Percentiles rank a stretch among this genome's conserved stretches.
Evolutionary conservation across 1,140 invertebrate species (phyloP).

Genomic region (Cydia splendana): DNA sequence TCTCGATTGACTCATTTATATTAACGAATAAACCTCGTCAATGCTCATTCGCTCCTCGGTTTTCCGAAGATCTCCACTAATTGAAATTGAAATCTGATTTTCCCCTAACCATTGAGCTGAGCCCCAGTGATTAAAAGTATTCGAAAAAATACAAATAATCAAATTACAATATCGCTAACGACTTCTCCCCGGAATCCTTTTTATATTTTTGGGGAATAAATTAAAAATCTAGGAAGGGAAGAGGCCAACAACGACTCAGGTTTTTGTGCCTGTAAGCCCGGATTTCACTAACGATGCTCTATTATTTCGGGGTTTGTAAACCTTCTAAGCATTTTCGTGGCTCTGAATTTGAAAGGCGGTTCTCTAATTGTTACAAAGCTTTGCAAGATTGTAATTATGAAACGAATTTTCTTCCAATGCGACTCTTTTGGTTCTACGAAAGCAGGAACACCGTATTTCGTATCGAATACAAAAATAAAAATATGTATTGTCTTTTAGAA

Average conservation of each 20-base stretch:
- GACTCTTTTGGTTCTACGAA: neutral
- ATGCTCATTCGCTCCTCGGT: conserved; percentile 70
- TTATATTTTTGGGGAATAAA: conserved; percentile 77
- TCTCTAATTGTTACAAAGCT: conserved; percentile 14
- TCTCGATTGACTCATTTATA: conserved; percentile 69
- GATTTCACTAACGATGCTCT: conserved; percentile 47
- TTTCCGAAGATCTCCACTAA: conserved; percentile 72
- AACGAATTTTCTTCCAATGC: neutral
- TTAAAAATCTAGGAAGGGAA: conserved; percentile 68
- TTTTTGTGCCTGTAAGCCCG: conserved; percentile 59
- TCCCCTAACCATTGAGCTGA: conserved; percentile 55
- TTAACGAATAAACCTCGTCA: conserved; percentile 69
- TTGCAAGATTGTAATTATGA: neutral
- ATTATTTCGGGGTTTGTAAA: conserved; percentile 28
- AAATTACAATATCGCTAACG: conserved; percentile 80
- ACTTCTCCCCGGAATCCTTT: conserved; percentile 74
- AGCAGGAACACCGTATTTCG: neutral
- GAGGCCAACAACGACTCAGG: conserved; percentile 68
- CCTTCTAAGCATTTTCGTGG: neutral
- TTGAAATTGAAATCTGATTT: conserved; percentile 80
- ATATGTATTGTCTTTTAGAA: no score
- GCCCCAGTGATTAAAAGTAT: conserved; percentile 76
- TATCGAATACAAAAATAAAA: neutral
- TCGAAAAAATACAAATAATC: conserved; percentile 79
- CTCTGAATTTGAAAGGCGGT: neutral